These are phyloP conservation scores for Pseudochaenichthys georgianus DNA, from an alignment of 2,797 vertebrate species.

Conservation along the genomic window DNA sequence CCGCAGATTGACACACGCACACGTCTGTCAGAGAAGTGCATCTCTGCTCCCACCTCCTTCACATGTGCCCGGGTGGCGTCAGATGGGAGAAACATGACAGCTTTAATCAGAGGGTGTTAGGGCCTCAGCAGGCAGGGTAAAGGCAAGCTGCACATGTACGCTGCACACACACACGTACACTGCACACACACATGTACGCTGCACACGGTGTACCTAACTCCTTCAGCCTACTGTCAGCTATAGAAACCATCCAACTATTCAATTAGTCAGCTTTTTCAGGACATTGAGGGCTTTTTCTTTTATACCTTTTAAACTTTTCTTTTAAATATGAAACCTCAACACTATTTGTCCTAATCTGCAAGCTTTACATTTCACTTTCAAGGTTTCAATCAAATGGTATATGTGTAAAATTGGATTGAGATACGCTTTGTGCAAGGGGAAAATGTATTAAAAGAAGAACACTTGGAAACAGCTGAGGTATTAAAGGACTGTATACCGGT, in stretches of 20 bases:
- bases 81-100: conserved; percentile 75
- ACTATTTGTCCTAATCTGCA: no score
- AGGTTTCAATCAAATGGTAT: no score
- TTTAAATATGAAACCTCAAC: no score
- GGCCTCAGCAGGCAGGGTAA: conserved; percentile 75
- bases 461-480: background rate
- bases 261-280: no score
- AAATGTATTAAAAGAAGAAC: background rate
- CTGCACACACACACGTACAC: no score
- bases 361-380: no score
- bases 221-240: no score
- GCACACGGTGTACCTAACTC: no score
- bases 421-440: background rate
- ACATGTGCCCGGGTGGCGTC: conserved; percentile 67
- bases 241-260: no score
- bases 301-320: no score
- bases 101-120: conserved; percentile 85
- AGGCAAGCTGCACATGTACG: conserved; percentile 64
- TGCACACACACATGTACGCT: no score
- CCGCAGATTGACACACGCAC: background rate
- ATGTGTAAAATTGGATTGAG: background rate
- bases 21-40: conserved; percentile 24
- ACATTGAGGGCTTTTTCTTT: no score
- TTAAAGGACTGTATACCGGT: conserved; percentile 13
- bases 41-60: conserved; percentile 40